Conservation (phyloP, 2,797 vertebrate genomes). For the Antennarius maculatus region DNA sequence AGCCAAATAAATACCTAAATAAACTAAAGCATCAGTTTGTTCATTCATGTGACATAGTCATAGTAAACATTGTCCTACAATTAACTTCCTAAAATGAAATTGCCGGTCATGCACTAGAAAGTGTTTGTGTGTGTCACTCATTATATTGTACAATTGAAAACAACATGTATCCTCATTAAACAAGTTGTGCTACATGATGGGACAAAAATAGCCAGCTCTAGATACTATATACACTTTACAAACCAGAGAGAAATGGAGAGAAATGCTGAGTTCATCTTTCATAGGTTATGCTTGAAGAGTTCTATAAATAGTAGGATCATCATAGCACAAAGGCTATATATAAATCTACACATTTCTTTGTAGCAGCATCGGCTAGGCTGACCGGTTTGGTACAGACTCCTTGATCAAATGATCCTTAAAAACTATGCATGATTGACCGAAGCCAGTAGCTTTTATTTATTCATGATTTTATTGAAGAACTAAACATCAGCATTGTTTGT, state of each 20-base stretch:
- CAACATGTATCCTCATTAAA: slow-evolving; percentile 34
- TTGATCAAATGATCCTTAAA: no score
- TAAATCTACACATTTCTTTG: no score
- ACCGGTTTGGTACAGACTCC: no score
- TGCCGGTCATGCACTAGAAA: slow-evolving; percentile 17
- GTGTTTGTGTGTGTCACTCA: slow-evolving; percentile 15
- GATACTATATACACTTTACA: slow-evolving; percentile 1
- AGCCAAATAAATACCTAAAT: not conserved
- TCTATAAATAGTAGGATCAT: slow-evolving; percentile 29
- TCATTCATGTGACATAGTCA: slow-evolving; percentile 26
- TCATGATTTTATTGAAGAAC: no score
- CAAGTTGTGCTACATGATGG: slow-evolving; percentile 21
- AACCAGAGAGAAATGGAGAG: slow-evolving; percentile 13
- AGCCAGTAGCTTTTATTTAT: no score
- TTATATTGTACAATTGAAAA: not conserved
- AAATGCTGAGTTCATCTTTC: slow-evolving; percentile 11
- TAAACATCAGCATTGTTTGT: slow-evolving; percentile 25
- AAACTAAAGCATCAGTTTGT: slow-evolving; percentile 13
- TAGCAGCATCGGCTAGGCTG: no score
- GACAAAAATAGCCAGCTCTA: slow-evolving; percentile 25
- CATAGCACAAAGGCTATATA: no score
- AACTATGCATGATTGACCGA: no score
- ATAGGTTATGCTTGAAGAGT: slow-evolving; percentile 12
- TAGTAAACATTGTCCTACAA: slow-evolving; percentile 44
- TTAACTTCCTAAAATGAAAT: slow-evolving; percentile 30